Base-by-base conservation (phyloP, 2,888 invertebrate species). In the Chalcis sispes region DNA sequence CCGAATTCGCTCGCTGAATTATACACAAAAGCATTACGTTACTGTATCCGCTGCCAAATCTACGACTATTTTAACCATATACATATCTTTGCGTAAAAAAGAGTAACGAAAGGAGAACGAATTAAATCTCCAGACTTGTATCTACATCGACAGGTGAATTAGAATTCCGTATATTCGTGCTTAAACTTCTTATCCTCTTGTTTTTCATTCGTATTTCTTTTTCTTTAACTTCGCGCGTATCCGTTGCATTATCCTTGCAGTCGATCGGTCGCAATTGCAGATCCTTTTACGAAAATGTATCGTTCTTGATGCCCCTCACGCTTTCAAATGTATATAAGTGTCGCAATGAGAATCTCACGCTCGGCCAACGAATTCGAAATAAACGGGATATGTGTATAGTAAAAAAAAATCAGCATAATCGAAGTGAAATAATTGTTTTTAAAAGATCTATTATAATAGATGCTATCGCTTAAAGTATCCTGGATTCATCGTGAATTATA, bases 241-340 rank as follows among this genome's bases (percentile, higher is more conserved):
- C 15, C 29, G 1, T 29, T 1, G 48, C 10, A 50, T 1, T 7
- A 23, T 2, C 18, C 29, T 48, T 36, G 40, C 27, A 29, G 20
- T 2, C 7, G 50, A 58, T 58, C 69, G 48, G 62, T 46, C 48
- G 42, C 27, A n/a, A n/a, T n/a, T n/a, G n/a, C n/a, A n/a, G n/a
- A n/a, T n/a, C n/a, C n/a, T n/a, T n/a, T n/a, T n/a, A 50, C 54
- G 73, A 59, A 73, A 67, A 73, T 73, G 61, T 73, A 73, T 73
- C 66, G 67, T 42, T 54, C 61, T 67, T 54, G 69, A 52, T 50
- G 23, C 42, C 3, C 0, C 1, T 20, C 1, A 42, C n/a, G 27
- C 5, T 10, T 15, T 23, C 25, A 23, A 15, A 13, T 20, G n/a
- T n/a, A n/a, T n/a, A n/a, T 32, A 15, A 7, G 23, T 48, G 64